Evolutionary conservation across 1,140 invertebrate species (phyloP), one percentile per base, ranked within the genome.

Genomic region (Heliconius nattereri): DNA sequence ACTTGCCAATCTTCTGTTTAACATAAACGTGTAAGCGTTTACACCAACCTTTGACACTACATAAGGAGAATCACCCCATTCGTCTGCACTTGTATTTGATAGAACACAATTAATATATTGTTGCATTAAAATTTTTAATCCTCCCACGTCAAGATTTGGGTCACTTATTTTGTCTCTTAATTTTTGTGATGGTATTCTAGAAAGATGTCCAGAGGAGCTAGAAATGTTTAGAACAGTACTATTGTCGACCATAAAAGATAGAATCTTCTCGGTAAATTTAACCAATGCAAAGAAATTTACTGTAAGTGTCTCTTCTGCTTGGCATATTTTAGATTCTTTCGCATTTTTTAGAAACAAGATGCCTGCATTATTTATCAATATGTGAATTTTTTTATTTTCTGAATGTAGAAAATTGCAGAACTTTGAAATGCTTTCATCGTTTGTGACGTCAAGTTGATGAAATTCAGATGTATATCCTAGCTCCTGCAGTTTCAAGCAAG

Each of bases 341-440:
- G 96, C 95, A 83, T 93, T 91, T 83, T 92, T 92, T 83, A 96
- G 96, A 89, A 96, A 98, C 19, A 97, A 95, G 84, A 98, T 97
- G 0, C 96, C 98, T 70, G 98, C 98, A 95, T 98, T 98, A 87
- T 98, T 98, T 19, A 98, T 95, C 7, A 98, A 89, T 45, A 98
- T 87, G 94, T 98, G 97, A 11, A 98, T 88, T 26, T 97, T 96
- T 66, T 95, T 96, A 91, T 98, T 95, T 71, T 94, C 95, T 40
- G 95, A 86, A 85, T 95, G 91, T 0, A 98, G 85, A 84, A 95
- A 96, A 54, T 95, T 87, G 2, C 90, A 83, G 74, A 97, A 95
- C 26, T 84, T 90, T n/a, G 92, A 83, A 49, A 97, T 94, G 86
- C 96, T 97, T 32, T 95, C 86, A 2, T 87, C 75, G 83, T 96